phyloP scores from a whole-genome alignment of 1,140 invertebrate genomes.

The Hycleus cichorii region DNA sequence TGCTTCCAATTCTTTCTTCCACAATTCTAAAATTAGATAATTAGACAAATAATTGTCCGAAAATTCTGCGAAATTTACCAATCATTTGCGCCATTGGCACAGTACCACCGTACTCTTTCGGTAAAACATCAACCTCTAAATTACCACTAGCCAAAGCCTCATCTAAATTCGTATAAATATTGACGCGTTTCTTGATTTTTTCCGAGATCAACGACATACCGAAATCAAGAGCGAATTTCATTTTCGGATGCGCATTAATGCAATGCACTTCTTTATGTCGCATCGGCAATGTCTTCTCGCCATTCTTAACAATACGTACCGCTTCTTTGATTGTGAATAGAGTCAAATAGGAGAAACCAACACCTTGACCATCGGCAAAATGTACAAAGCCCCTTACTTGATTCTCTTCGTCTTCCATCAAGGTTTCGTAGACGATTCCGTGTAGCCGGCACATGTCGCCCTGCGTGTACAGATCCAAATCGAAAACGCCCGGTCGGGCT shows the following conservation, averaged over 20 bases:
- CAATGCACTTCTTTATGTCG: slow-evolving; percentile 77
- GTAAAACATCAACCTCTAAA: slow-evolving; percentile 61
- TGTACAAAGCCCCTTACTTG: slow-evolving; percentile 68
- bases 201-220: slow-evolving; percentile 73
- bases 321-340: slow-evolving; percentile 69
- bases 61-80: slow-evolving; percentile 43
- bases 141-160: slow-evolving; percentile 46
- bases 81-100: slow-evolving; percentile 81
- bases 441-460: slow-evolving; percentile 73
- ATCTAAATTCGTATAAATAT: slow-evolving; percentile 57
- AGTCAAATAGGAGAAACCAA: slow-evolving; percentile 65
- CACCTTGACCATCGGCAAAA: slow-evolving; percentile 63
- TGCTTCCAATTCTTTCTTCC: slow-evolving; percentile 47
- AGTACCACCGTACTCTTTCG: slow-evolving; percentile 72
- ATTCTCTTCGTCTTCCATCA: slow-evolving; percentile 75
- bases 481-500: slow-evolving; percentile 71
- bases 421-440: slow-evolving; percentile 67
- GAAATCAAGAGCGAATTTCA: slow-evolving; percentile 74
- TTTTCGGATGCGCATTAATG: slow-evolving; percentile 65
- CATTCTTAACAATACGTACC: slow-evolving; percentile 70
- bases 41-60: neutral
- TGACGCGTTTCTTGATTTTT: slow-evolving; percentile 69
- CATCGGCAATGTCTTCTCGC: slow-evolving; percentile 76
- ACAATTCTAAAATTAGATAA: slow-evolving; percentile 29
- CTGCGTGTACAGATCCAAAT: slow-evolving; percentile 69